Percentiles rank a stretch among this genome's conserved stretches.
Conservation (phyloP, 2,888 invertebrate genomes). For the Troglohyphantes excavatus region DNA sequence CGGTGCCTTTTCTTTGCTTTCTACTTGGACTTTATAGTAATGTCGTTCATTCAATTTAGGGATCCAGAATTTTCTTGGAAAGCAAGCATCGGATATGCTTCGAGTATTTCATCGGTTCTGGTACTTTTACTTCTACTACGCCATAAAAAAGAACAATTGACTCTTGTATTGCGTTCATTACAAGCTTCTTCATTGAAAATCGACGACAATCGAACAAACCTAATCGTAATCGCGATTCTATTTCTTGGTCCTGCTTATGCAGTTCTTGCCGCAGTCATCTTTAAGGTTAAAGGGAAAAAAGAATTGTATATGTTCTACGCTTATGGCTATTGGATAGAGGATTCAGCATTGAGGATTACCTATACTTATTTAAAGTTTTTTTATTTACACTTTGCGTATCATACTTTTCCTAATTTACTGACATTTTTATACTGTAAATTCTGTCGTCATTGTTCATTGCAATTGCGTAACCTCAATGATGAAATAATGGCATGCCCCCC, state of each 20-base stretch:
- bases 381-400: not conserved
- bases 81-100: not conserved
- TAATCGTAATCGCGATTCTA: not conserved
- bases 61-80: not conserved
- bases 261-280: not conserved
- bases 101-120: not conserved
- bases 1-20: not conserved
- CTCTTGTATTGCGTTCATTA: not conserved
- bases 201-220: not conserved
- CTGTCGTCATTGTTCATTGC: constrained; percentile 1
- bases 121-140: not conserved
- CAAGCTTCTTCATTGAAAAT: not conserved
- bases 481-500: not conserved
- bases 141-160: not conserved
- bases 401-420: not conserved
- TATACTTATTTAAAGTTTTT: not conserved
- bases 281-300: not conserved
- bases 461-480: not conserved
- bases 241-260: not conserved
- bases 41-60: not conserved
- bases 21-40: not conserved
- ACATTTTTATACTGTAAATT: constrained; percentile 16
- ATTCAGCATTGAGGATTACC: too few species aligned
- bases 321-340: not conserved
- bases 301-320: not conserved